Evolutionary conservation across 2,888 invertebrate species (phyloP).

Genomic region (Perizoma affinitatum): DNA sequence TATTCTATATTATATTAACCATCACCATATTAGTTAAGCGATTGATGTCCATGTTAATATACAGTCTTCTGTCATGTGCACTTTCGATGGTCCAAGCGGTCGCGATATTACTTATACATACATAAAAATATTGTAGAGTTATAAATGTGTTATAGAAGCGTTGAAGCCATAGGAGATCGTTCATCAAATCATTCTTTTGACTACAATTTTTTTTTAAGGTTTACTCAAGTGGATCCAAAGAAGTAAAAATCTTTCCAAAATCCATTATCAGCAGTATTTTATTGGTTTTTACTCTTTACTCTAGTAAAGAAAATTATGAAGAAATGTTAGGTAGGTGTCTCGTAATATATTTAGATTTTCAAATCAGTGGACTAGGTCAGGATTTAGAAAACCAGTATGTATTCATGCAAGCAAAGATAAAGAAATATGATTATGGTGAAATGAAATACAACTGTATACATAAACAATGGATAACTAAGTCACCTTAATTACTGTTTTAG

Average conservation of each 20-base stretch:
- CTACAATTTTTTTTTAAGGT: too few species aligned
- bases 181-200: neutral
- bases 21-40: conserved; percentile 67
- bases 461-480: neutral
- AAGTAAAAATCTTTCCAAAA: too few species aligned
- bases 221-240: too few species aligned
- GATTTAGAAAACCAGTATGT: neutral
- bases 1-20: conserved; percentile 55
- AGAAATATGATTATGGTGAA: conserved; percentile 1
- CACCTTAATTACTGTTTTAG: neutral
- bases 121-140: too few species aligned
- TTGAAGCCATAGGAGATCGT: neutral
- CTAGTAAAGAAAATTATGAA: too few species aligned
- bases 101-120: conserved; percentile 28
- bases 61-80: conserved; percentile 70
- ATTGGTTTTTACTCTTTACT: too few species aligned
- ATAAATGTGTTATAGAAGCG: neutral
- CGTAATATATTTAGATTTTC: too few species aligned
- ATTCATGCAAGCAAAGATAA: neutral
- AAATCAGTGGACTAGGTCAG: too few species aligned
- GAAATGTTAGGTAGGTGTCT: too few species aligned
- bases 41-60: conserved; percentile 44
- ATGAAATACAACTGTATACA: conserved; percentile 8
- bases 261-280: too few species aligned
- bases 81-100: conserved; percentile 76